Percentiles rank a stretch among this genome's conserved stretches.
phyloP scores from a whole-genome alignment of 2,797 vertebrate species.

The Pyrocephalus nanus region DNA sequence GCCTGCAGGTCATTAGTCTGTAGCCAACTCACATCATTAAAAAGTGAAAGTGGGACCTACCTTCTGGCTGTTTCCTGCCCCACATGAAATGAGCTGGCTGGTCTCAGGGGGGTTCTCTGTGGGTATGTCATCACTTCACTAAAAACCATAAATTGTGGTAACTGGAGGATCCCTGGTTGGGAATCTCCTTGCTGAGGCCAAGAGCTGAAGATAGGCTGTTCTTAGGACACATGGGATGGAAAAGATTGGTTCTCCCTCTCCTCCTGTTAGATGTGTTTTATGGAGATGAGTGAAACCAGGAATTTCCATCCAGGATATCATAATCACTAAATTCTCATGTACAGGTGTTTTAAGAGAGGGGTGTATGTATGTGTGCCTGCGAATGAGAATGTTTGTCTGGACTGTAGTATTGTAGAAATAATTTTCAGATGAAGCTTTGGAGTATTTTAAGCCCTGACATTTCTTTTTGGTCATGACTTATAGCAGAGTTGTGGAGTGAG shows the following conservation, averaged over 20 bases:
- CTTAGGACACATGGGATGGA: background rate
- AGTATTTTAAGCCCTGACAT: background rate
- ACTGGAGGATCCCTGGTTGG: background rate
- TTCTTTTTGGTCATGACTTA: background rate
- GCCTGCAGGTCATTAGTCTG: background rate
- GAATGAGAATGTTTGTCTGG: background rate
- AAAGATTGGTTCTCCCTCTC: background rate
- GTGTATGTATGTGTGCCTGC: background rate
- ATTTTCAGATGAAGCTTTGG: background rate
- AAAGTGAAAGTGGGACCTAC: background rate
- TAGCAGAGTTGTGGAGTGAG: background rate
- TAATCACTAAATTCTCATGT: background rate
- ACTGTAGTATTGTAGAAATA: background rate
- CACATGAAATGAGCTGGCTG: background rate
- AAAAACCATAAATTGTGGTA: background rate
- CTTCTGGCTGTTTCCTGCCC: background rate
- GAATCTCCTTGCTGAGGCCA: background rate
- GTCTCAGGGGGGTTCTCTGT: background rate
- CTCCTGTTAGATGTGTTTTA: background rate
- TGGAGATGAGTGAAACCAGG: background rate
- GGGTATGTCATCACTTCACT: background rate
- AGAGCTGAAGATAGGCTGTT: background rate
- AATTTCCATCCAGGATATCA: background rate
- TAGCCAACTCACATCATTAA: background rate
- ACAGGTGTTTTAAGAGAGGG: background rate